phyloP scores from a whole-genome alignment of 2,113 vertebrate genomes.

The Casuarius casuarius region DNA sequence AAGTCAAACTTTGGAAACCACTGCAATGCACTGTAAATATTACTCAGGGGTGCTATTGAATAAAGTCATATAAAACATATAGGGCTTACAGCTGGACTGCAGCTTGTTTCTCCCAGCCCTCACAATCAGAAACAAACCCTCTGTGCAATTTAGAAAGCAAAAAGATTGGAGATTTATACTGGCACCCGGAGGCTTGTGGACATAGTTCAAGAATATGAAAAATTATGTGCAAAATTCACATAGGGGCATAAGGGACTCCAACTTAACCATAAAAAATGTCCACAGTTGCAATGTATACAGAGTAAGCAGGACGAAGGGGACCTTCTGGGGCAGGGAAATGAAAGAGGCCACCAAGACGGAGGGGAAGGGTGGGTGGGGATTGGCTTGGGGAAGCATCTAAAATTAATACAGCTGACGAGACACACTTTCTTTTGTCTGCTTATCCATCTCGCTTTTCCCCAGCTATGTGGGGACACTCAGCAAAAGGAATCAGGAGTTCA shows the following conservation, averaged over 20 bases:
- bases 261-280: not conserved
- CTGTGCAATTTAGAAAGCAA: not conserved
- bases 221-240: conserved; percentile 50
- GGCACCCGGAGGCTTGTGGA: not conserved
- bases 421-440: not conserved
- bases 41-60: conserved; percentile 11
- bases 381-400: not conserved
- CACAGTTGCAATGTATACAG: not conserved
- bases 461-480: not conserved
- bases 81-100: conserved; percentile 15
- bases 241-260: not conserved
- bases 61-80: conserved; percentile 44
- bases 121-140: conserved; percentile 46
- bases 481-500: not conserved
- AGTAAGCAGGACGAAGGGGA: not conserved
- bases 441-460: not conserved
- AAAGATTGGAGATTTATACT: conserved; percentile 14
- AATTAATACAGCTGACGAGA: not conserved
- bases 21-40: not conserved
- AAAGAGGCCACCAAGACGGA: not conserved
- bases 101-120: conserved; percentile 25
- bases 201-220: conserved; percentile 50
- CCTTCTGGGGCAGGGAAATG: not conserved
- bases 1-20: not conserved
- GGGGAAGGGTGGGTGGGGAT: not conserved